A percentile compares a stretch with the other conserved stretches of the same genome.
Evolutionary conservation across 1,140 invertebrate species (phyloP).

Genomic region (Trigoniulus corallinus): DNA sequence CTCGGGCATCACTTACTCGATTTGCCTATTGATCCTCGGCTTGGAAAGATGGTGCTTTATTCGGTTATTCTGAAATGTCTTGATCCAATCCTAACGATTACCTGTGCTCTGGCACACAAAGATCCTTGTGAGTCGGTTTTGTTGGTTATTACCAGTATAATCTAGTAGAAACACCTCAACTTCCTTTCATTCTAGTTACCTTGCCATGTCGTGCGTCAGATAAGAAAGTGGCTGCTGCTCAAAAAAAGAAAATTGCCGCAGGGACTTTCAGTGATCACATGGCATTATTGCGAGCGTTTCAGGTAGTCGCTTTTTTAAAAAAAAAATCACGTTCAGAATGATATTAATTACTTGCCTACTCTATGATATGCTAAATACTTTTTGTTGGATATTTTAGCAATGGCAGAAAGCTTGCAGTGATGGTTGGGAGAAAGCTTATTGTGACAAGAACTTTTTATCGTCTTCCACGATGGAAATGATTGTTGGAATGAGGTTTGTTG

Average conservation of each 20-base stretch:
- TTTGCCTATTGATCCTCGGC: slow-evolving; percentile 72
- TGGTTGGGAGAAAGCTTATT: slow-evolving; percentile 53
- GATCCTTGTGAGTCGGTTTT: slow-evolving; percentile 33
- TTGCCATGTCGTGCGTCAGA: slow-evolving; percentile 48
- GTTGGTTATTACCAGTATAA: background rate
- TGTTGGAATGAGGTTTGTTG: slow-evolving; percentile 28
- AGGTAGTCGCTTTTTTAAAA: slow-evolving; percentile 35
- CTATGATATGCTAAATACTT: too few relatives aligned
- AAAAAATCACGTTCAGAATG: background rate
- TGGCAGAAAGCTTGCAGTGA: slow-evolving; percentile 47
- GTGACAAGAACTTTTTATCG: slow-evolving; percentile 60
- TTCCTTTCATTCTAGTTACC: slow-evolving; percentile 42
- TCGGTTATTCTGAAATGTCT: slow-evolving; percentile 81
- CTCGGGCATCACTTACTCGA: slow-evolving; percentile 74
- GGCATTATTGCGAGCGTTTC: slow-evolving; percentile 64
- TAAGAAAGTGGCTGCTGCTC: slow-evolving; percentile 38
- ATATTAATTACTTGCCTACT: too few relatives aligned
- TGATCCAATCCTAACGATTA: slow-evolving; percentile 85
- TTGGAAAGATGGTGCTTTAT: slow-evolving; percentile 83
- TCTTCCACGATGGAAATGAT: slow-evolving; percentile 75
- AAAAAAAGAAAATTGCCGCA: slow-evolving; percentile 50
- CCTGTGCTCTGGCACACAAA: slow-evolving; percentile 64
- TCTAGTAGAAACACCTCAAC: background rate
- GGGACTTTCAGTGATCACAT: slow-evolving; percentile 82
- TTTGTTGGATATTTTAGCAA: slow-evolving; percentile 26